Percentiles rank a stretch among this genome's conserved stretches.
Conservation (phyloP, 1,140 invertebrate species). For the Rhopalosiphum padi region DNA sequence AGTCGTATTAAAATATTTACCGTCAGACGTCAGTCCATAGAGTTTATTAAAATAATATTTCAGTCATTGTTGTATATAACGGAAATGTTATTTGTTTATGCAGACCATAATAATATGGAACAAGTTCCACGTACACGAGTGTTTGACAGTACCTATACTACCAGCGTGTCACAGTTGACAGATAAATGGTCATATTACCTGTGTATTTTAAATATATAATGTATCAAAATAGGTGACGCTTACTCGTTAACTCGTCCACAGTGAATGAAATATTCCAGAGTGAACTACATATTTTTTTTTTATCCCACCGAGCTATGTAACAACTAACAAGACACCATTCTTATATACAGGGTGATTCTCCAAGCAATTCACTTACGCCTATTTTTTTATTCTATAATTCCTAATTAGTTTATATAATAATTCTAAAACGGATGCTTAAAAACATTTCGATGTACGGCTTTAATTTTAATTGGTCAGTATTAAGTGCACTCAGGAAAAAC, state of each 20-base stretch:
- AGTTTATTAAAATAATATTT: background rate
- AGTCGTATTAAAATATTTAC: background rate
- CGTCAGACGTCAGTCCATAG: background rate
- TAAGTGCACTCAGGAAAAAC: background rate
- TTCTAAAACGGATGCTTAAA: too few relatives aligned
- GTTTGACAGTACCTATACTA: background rate
- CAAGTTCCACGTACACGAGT: background rate
- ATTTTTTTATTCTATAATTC: too few relatives aligned
- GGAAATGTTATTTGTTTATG: background rate
- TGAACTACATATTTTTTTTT: background rate
- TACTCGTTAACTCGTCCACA: background rate
- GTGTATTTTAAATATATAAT: background rate
- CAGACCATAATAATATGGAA: background rate
- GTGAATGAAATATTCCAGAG: background rate
- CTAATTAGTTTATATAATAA: too few relatives aligned
- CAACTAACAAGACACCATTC: too few relatives aligned
- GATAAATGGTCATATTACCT: background rate
- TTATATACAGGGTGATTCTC: too few relatives aligned
- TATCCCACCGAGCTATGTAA: background rate
- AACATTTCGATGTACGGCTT: background rate
- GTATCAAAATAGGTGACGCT: background rate
- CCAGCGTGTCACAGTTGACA: background rate
- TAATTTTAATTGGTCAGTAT: background rate
- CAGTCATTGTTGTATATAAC: background rate
- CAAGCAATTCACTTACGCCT: too few relatives aligned